A percentile compares a stretch with the other conserved stretches of the same genome.
phyloP scores from a whole-genome alignment of 2,113 vertebrate genomes.

The Tyrannus savana region DNA sequence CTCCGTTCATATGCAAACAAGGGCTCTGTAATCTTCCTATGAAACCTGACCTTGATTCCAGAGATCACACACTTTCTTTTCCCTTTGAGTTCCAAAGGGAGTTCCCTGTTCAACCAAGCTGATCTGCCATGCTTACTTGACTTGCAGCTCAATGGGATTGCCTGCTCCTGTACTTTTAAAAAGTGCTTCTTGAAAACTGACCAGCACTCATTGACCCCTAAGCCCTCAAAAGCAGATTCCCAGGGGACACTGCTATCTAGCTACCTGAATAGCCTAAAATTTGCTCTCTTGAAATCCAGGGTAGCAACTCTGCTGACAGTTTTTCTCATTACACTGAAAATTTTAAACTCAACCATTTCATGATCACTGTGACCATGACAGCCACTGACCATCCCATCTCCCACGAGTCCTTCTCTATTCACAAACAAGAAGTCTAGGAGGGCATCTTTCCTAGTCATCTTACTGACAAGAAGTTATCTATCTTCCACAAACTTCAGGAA shows the following conservation, averaged over 20 bases:
- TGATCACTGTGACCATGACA: background rate
- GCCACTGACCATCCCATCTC: background rate
- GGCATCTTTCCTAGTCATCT: background rate
- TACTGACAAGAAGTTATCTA: background rate
- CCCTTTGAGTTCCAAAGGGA: background rate
- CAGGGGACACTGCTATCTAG: background rate
- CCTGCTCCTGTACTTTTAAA: background rate
- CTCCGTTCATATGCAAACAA: background rate
- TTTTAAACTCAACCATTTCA: background rate
- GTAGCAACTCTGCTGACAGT: background rate
- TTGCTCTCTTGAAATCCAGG: background rate
- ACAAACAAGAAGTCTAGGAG: background rate
- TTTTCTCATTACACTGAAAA: background rate
- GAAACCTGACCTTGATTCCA: background rate
- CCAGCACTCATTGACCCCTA: background rate
- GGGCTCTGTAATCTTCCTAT: background rate
- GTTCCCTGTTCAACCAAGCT: background rate
- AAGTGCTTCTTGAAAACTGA: background rate
- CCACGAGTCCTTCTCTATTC: background rate
- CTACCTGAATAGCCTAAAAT: background rate
- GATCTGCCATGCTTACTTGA: background rate
- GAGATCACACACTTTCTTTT: background rate
- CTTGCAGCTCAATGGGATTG: background rate
- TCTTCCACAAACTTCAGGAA: background rate
- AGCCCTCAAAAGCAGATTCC: background rate